Percentiles rank a stretch among this genome's conserved stretches.
phyloP scores from a whole-genome alignment of 2,113 vertebrate species.

The Eurystomus gularis region DNA sequence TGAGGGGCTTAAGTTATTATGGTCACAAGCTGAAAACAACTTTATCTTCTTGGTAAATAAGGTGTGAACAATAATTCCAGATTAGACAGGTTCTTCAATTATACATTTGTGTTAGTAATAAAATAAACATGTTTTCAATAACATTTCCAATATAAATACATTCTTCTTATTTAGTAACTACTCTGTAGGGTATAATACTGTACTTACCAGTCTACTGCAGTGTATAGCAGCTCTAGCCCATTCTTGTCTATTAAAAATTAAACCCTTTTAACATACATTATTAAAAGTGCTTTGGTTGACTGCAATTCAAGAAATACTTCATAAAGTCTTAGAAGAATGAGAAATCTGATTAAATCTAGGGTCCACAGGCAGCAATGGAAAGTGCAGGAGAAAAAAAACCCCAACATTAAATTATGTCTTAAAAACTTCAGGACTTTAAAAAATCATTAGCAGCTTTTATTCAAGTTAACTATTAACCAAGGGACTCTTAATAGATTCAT shows the following conservation, averaged over 20 bases:
- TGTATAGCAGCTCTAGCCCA: constrained; percentile 50
- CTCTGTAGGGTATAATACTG: constrained; percentile 5
- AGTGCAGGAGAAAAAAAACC: constrained; percentile 54
- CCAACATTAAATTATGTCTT: constrained; percentile 65
- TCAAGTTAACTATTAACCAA: constrained; percentile 61
- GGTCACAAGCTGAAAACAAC: neutral
- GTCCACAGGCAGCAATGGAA: constrained; percentile 57
- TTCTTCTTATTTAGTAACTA: constrained; percentile 51
- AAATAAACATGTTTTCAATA: constrained; percentile 73
- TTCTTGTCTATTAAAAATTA: constrained; percentile 81
- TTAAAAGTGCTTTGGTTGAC: constrained; percentile 75
- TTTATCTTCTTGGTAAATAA: constrained; percentile 67
- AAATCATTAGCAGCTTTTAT: constrained; percentile 66
- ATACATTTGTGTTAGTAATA: constrained; percentile 74
- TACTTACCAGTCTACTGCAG: constrained; percentile 61
- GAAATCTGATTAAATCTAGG: constrained; percentile 71
- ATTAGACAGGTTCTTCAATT: constrained; percentile 74
- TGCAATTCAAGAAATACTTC: constrained; percentile 75
- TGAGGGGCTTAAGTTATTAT: constrained; percentile 1
- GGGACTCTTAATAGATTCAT: constrained; percentile 23
- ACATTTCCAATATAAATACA: constrained; percentile 69
- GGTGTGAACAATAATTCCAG: constrained; percentile 67
- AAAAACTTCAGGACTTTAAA: constrained; percentile 65
- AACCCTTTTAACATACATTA: constrained; percentile 77
- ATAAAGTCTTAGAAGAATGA: constrained; percentile 65